Evolutionary conservation across 2,888 invertebrate species (phyloP).

Genomic region (Acholoe squamosa): DNA sequence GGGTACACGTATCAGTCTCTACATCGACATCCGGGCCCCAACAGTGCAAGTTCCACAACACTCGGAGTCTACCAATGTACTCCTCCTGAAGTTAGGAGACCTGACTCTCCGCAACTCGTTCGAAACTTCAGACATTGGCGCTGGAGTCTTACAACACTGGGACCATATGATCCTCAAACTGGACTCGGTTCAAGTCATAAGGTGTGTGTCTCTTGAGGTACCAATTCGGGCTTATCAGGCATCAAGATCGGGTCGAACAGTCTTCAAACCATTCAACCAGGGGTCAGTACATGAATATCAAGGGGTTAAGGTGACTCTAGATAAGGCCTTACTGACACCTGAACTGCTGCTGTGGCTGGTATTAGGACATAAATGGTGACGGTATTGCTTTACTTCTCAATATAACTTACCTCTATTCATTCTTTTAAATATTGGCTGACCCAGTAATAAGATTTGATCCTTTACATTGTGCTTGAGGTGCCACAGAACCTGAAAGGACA

Average conservation of each 20-base stretch:
- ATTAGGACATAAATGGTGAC: too few relatives aligned
- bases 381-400: too few relatives aligned
- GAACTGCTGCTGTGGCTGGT: too few relatives aligned
- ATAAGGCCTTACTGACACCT: too few relatives aligned
- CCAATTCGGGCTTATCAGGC: not conserved
- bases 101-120: conserved; percentile 92
- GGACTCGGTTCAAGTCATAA: conserved; percentile 87
- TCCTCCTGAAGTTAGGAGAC: conserved; percentile 90
- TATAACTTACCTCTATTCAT: too few relatives aligned
- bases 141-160: conserved; percentile 78
- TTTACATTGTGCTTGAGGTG: too few relatives aligned
- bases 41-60: conserved; percentile 91
- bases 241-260: too few relatives aligned
- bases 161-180: conserved; percentile 83
- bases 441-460: too few relatives aligned
- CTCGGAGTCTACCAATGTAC: conserved; percentile 89
- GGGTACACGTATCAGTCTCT: conserved; percentile 85
- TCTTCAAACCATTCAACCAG: too few relatives aligned
- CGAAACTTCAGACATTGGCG: conserved; percentile 84
- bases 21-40: conserved; percentile 89
- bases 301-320: not conserved
- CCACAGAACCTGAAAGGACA: too few relatives aligned
- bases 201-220: conserved; percentile 73
- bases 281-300: too few relatives aligned
- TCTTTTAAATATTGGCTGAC: too few relatives aligned